Percentiles rank a stretch among this genome's conserved stretches.
phyloP scores from a whole-genome alignment of 2,888 invertebrate species.

The Brachyopa scutellaris region DNA sequence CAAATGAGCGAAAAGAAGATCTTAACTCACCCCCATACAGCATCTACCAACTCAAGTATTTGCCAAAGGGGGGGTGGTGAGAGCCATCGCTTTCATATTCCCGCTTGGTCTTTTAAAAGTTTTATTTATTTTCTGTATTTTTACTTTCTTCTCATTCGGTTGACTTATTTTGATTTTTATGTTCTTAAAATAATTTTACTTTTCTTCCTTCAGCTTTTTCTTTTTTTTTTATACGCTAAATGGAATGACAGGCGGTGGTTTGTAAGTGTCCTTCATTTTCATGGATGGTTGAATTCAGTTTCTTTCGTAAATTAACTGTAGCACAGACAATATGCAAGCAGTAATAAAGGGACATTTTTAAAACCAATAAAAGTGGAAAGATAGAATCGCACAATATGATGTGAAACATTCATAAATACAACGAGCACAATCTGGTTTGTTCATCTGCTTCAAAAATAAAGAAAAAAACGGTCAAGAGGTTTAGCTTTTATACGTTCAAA shows the following conservation, averaged over 20 bases:
- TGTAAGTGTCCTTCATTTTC: constrained; percentile 27
- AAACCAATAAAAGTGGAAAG: constrained; percentile 29
- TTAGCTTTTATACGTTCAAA: no score
- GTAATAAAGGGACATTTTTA: constrained; percentile 25
- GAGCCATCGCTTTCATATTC: neutral
- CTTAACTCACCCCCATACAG: neutral
- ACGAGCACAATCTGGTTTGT: no score
- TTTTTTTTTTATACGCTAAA: constrained; percentile 11
- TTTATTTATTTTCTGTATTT: constrained; percentile 39
- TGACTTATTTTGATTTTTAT: constrained; percentile 58
- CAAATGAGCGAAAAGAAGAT: constrained; percentile 43
- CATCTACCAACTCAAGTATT: constrained; percentile 22
- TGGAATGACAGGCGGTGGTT: neutral
- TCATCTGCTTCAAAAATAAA: no score
- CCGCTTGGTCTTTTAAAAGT: constrained; percentile 8
- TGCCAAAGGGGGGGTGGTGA: neutral
- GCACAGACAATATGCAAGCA: constrained; percentile 6
- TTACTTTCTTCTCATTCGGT: constrained; percentile 31
- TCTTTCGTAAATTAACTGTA: constrained; percentile 35
- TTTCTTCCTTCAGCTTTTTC: neutral
- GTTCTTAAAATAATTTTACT: constrained; percentile 25
- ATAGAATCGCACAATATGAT: neutral
- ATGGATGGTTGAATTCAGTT: constrained; percentile 23
- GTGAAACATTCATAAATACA: no score
- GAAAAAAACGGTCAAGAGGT: no score